Conservation (phyloP, 2,113 vertebrate genomes). For the Aleadryas rufinucha region DNA sequence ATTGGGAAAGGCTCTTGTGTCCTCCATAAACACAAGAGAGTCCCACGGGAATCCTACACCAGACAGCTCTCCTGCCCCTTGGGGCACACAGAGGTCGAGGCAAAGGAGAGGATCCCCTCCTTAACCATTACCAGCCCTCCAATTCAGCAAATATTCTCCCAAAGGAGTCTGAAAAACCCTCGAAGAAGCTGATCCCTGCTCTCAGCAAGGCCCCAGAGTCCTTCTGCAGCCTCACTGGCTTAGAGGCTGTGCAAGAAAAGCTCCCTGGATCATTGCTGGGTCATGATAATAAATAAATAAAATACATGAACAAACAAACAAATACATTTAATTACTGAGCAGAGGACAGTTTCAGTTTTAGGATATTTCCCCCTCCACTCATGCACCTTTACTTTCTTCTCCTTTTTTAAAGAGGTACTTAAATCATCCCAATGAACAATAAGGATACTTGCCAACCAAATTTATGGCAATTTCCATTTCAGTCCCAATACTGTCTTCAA, state of each 20-base stretch:
- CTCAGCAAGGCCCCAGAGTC: not conserved
- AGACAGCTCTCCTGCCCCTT: not conserved
- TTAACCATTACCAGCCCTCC: not conserved
- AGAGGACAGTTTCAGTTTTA: not conserved
- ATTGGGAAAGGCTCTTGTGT: not conserved
- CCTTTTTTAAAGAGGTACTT: not conserved
- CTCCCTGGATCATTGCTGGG: not conserved
- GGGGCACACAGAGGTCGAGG: too few relatives aligned
- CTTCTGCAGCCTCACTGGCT: not conserved
- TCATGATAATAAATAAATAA: not conserved
- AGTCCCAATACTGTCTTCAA: constrained; percentile 52
- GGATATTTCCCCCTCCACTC: not conserved
- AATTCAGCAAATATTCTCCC: not conserved
- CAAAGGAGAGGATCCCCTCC: not conserved
- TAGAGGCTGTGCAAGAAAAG: not conserved
- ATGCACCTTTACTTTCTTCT: not conserved
- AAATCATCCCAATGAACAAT: constrained; percentile 40
- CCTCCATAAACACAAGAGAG: not conserved
- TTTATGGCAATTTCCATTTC: constrained; percentile 60
- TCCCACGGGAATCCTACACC: not conserved
- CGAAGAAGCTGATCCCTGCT: not conserved
- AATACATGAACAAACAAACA: not conserved
- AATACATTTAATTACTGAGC: not conserved
- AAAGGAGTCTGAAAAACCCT: not conserved
- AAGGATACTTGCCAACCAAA: not conserved